These are phyloP conservation scores for Hippopotamyrus pictus DNA, from an alignment of 2,797 vertebrate genomes.

Conservation along the genomic window DNA sequence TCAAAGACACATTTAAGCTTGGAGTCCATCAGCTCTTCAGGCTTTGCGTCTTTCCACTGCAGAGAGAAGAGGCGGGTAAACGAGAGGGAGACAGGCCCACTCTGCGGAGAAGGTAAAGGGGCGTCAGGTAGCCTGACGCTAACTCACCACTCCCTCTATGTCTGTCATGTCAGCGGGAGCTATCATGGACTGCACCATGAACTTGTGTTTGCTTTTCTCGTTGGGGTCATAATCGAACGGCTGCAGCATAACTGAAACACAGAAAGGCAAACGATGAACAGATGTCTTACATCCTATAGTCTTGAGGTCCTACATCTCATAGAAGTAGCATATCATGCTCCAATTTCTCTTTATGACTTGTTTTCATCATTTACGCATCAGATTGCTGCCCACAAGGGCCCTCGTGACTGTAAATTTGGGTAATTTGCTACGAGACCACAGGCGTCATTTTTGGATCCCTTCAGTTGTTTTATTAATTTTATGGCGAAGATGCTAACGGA, in stretches of 20 bases:
- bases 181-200: conserved; percentile 93
- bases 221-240: conserved; percentile 95
- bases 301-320: background rate
- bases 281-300: background rate
- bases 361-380: background rate
- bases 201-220: conserved; percentile 97
- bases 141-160: conserved; percentile 92
- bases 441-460: background rate
- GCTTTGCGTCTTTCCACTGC: conserved; percentile 95
- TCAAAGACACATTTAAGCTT: conserved; percentile 93
- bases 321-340: background rate
- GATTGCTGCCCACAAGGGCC: background rate
- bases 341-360: background rate
- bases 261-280: background rate
- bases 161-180: conserved; percentile 85
- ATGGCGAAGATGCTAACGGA: background rate
- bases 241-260: conserved; percentile 85
- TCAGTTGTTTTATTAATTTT: background rate
- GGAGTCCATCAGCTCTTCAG: conserved; percentile 91
- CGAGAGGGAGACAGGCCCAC: background rate
- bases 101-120: background rate
- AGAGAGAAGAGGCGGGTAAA: conserved; percentile 18
- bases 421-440: background rate
- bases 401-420: background rate
- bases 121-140: background rate